These are phyloP conservation scores for Centropus bengalensis DNA, from an alignment of 2,113 vertebrate species.

Conservation along the genomic window DNA sequence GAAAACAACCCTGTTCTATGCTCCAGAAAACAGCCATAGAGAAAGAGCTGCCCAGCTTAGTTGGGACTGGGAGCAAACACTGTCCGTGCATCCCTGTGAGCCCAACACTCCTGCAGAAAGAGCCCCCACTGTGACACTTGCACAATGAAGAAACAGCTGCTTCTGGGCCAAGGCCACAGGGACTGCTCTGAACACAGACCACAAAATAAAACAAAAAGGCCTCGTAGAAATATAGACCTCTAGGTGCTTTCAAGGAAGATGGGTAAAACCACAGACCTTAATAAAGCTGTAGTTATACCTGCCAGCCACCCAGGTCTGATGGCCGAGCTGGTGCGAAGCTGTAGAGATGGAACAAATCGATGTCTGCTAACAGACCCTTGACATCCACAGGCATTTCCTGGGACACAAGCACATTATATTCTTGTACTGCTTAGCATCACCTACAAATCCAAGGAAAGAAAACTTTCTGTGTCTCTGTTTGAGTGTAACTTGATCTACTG, in stretches of 20 bases:
- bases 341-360: not conserved
- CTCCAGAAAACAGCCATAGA: not conserved
- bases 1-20: not conserved
- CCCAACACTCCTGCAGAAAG: not conserved
- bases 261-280: not conserved
- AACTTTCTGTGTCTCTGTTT: not conserved
- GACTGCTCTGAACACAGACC: not conserved
- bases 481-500: not conserved
- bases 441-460: not conserved
- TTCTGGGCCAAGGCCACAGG: not conserved
- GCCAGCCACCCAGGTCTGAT: not conserved
- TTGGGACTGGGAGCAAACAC: not conserved
- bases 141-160: not conserved
- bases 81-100: not conserved
- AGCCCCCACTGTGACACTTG: accelerated
- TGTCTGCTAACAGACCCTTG: not conserved
- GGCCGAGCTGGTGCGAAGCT: not conserved
- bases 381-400: not conserved
- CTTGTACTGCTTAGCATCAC: not conserved
- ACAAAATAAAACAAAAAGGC: not conserved
- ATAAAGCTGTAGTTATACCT: not conserved
- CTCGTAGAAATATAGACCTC: too few relatives aligned
- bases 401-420: not conserved
- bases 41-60: not conserved
- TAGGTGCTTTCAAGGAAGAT: not conserved